Conservation (phyloP, 2,888 invertebrate genomes). For the Hyposoter dolosus region DNA sequence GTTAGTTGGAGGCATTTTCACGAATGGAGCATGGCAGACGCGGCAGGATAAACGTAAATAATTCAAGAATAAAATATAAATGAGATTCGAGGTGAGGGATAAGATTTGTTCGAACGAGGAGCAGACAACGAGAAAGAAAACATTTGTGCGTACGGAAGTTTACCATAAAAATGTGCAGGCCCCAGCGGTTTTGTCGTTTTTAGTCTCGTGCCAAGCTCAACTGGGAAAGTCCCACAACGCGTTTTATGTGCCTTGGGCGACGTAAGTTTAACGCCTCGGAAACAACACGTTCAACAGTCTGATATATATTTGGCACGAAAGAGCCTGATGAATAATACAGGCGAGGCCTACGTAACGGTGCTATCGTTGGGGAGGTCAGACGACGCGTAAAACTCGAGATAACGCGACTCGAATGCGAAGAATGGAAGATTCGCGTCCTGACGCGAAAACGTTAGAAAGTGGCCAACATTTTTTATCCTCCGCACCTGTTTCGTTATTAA, state of each 20-base stretch:
- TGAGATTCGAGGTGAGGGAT: conserved; percentile 19
- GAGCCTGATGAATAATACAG: conserved; percentile 63
- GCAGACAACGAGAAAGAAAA: conserved; percentile 16
- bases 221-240: conserved; percentile 12
- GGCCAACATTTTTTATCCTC: conserved; percentile 3
- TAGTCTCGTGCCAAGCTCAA: background rate
- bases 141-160: conserved; percentile 36
- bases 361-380: conserved; percentile 44
- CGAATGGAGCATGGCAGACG: background rate
- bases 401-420: conserved; percentile 60
- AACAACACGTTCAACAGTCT: conserved; percentile 42
- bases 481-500: background rate
- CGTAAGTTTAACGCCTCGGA: conserved; percentile 54
- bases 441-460: background rate
- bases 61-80: conserved; percentile 34
- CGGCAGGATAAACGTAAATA: background rate
- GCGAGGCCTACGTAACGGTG: conserved; percentile 31
- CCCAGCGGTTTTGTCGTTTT: conserved; percentile 15
- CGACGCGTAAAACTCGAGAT: conserved; percentile 57
- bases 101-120: conserved; percentile 27
- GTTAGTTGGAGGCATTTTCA: background rate
- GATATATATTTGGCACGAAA: conserved; percentile 6
- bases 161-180: conserved; percentile 56
- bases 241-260: conserved; percentile 43
- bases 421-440: conserved; percentile 34